Percentiles rank a stretch among this genome's conserved stretches.
phyloP scores from a whole-genome alignment of 2,888 invertebrate genomes.

The Eupithecia abbreviata region DNA sequence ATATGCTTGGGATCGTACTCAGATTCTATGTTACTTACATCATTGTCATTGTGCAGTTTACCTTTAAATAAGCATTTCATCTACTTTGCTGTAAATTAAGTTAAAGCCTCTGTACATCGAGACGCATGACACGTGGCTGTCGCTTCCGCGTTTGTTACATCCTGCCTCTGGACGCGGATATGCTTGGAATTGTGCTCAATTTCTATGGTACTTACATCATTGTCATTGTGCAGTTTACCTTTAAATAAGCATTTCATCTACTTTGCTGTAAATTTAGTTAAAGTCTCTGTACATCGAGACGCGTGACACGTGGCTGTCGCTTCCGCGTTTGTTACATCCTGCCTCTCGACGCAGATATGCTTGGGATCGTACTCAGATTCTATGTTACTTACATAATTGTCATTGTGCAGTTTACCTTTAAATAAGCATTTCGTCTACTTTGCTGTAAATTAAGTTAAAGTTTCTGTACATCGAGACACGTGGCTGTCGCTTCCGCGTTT shows the following conservation, averaged over 20 bases:
- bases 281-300: background rate
- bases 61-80: background rate
- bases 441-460: no score
- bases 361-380: background rate
- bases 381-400: slow-evolving; percentile 8
- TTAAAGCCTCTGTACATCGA: no score
- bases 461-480: background rate
- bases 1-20: background rate
- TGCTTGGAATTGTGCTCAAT: no score
- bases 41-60: slow-evolving; percentile 9
- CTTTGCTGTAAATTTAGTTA: background rate
- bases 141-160: no score
- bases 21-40: slow-evolving; percentile 9
- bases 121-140: no score
- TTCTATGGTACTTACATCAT: no score
- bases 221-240: no score
- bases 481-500: slow-evolving; percentile 1
- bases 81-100: background rate
- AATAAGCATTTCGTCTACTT: background rate
- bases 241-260: background rate
- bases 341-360: background rate
- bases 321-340: background rate
- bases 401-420: slow-evolving; percentile 10
- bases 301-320: slow-evolving; percentile 6
- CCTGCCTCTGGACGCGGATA: no score